Conservation (phyloP, 2,113 vertebrate genomes). For the Macroglossus sobrinus region DNA sequence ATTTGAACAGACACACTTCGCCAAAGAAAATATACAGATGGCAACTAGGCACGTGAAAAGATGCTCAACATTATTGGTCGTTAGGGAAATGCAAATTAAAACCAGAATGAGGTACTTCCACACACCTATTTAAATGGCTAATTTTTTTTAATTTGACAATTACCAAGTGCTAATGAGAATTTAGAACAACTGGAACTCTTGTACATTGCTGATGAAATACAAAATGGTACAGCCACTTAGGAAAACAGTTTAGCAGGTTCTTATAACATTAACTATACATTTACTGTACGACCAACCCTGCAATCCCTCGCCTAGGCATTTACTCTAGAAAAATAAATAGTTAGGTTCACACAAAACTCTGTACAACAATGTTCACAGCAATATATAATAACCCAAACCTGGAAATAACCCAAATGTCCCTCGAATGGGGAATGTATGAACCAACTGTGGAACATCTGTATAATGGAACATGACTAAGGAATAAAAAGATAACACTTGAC, state of each 20-base stretch:
- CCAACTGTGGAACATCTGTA: not conserved
- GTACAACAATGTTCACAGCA: not conserved
- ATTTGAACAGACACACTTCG: not conserved
- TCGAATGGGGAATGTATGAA: not conserved
- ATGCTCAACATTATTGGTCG: not conserved
- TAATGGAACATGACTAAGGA: not conserved
- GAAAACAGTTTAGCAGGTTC: not conserved
- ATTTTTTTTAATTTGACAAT: not conserved
- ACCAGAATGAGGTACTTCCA: not conserved
- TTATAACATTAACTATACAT: not conserved
- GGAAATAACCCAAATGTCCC: not conserved
- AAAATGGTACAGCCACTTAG: not conserved
- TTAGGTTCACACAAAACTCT: not conserved
- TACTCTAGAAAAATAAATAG: not conserved
- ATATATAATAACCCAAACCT: not conserved
- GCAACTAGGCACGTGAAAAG: not conserved
- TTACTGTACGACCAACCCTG: not conserved
- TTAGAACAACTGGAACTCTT: not conserved
- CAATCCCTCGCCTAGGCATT: not conserved
- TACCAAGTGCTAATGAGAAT: not conserved
- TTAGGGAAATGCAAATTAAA: not conserved
- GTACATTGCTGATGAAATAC: not conserved
- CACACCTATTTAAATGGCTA: not conserved
- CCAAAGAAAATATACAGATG: not conserved
- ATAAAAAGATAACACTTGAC: not conserved